Base-by-base conservation (phyloP, 2,113 vertebrate genomes). In the Ctenodactylus gundi region DNA sequence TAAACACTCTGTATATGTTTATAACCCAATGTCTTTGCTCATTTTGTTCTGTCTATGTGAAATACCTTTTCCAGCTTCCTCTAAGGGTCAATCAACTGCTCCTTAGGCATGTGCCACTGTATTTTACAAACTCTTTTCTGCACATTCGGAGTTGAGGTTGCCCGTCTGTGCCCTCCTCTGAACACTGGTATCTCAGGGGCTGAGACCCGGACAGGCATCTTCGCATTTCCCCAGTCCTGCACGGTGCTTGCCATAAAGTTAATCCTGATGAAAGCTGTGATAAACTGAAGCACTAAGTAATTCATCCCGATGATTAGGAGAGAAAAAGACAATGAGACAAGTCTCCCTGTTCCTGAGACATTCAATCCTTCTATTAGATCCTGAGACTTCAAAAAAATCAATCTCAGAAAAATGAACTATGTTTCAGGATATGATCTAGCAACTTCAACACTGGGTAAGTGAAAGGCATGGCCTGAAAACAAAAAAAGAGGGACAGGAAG, bases 361-460 rank as follows among this genome's bases (percentile, higher is more conserved):
- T 27, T 20, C 3, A 80, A 80, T 55, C 34, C n/a, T 60, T 60
- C 77, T 81, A 46, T 80, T 80, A 81, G 88, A 88, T 67, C 14
- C 65, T 86, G 46, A 39, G 65, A 85, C 46, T 34, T 86, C 83
- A 57, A 7, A 77, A 87, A 95, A 90, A 87, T 29, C 27, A 62
- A 80, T 87, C 55, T 94, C 15, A 49, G 41, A 36, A 72, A 96
- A 86, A 92, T 6, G 62, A 53, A 90, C 41, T 10, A 41, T 87
- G 27, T 36, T 90, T 88, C 57, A 55, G 44, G 39, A 76, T 64
- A 34, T 76, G 85, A 51, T 58, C 51, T 75, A 83, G 39, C 34
- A 81, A 73, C 29, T 51, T 53, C 27, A 36, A 70, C 55, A 80
- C 46, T 77, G 75, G 46, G 29, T 77, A 65, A 82, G 78, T 75